Percentiles rank a stretch among this genome's conserved stretches.
Evolutionary conservation across 2,888 invertebrate genomes (phyloP).

Genomic region (Drymonia ruficornis): DNA sequence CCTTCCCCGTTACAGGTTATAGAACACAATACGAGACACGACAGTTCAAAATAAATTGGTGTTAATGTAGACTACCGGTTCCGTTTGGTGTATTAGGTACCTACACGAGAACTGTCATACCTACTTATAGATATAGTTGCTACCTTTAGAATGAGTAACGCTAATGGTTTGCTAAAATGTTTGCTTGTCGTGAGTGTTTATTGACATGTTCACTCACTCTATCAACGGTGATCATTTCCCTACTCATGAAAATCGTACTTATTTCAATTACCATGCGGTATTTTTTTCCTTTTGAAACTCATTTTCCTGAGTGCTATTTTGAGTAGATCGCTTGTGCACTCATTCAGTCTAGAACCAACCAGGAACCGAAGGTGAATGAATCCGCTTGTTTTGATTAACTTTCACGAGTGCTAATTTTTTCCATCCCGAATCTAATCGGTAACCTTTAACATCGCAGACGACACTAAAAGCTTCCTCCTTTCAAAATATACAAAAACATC

Average conservation of each 20-base stretch:
- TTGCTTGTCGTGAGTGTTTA: conserved; percentile 16
- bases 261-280: no score
- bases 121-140: neutral
- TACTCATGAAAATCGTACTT: no score
- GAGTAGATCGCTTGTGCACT: neutral
- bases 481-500: conserved; percentile 38
- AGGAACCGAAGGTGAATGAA: conserved; percentile 15
- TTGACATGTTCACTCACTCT: neutral
- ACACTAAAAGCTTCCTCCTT: conserved; percentile 50
- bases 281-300: no score
- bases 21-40: conserved; percentile 42
- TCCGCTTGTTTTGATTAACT: conserved; percentile 12
- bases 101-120: conserved; percentile 40
- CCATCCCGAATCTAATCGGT: conserved; percentile 14
- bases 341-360: neutral
- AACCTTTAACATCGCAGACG: conserved; percentile 23
- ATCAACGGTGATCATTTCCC: neutral
- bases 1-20: conserved; percentile 45
- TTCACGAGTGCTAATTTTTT: conserved; percentile 16
- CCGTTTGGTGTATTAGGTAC: conserved; percentile 45
- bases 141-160: conserved; percentile 27
- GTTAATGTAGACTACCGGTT: conserved; percentile 52
- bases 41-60: conserved; percentile 49
- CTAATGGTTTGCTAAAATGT: conserved; percentile 36
- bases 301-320: no score